Conservation (phyloP, 2,113 vertebrate genomes). For the Crotophaga sulcirostris region DNA sequence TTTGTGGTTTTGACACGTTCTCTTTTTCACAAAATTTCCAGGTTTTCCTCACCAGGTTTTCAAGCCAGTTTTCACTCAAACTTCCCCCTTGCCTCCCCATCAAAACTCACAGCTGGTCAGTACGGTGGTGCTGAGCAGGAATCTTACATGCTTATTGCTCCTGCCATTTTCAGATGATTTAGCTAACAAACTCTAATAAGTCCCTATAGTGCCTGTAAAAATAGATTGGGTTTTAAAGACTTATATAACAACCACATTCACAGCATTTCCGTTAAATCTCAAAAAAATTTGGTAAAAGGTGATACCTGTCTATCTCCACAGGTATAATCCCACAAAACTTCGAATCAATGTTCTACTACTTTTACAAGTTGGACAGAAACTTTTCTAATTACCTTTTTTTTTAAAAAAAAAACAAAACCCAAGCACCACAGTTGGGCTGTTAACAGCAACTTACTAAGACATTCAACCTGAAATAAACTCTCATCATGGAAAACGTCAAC, state of each 20-base stretch:
- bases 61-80: background rate
- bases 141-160: background rate
- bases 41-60: background rate
- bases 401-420: too few relatives aligned
- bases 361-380: background rate
- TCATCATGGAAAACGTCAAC: background rate
- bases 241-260: background rate
- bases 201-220: background rate
- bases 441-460: background rate
- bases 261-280: background rate
- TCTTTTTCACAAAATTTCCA: background rate
- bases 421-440: background rate
- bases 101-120: background rate
- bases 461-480: background rate
- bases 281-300: background rate
- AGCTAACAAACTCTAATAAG: background rate
- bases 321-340: background rate
- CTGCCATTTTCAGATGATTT: background rate
- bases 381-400: background rate
- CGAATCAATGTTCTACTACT: background rate
- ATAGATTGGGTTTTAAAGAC: background rate
- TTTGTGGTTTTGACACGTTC: background rate
- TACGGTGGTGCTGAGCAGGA: background rate
- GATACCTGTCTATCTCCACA: background rate
- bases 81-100: background rate